phyloP scores from a whole-genome alignment of 2,888 invertebrate species.

The Malacosoma neustria region DNA sequence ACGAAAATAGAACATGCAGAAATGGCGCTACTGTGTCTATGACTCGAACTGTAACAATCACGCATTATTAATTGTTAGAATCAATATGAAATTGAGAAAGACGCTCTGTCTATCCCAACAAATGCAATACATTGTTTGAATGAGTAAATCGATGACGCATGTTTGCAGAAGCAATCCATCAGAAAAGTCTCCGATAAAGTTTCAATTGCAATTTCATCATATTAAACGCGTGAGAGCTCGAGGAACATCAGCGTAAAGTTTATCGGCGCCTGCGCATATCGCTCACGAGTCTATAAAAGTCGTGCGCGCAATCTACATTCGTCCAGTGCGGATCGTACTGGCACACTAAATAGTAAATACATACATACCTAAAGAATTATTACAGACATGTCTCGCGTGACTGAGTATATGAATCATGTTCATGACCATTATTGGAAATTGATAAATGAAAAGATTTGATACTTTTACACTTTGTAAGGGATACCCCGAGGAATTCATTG shows the following conservation, averaged over 20 bases:
- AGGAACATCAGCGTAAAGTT: constrained; percentile 6
- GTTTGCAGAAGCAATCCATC: background rate
- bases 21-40: background rate
- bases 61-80: background rate
- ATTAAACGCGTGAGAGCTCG: constrained; percentile 1
- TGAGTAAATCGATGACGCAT: background rate
- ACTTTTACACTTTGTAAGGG: background rate
- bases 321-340: constrained; percentile 71
- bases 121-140: background rate
- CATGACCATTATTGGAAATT: background rate
- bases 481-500: background rate
- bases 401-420: background rate
- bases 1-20: background rate
- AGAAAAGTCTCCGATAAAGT: background rate
- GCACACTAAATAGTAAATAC: constrained; percentile 51
- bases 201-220: background rate
- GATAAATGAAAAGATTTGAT: background rate
- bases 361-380: constrained; percentile 4
- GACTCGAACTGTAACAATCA: background rate
- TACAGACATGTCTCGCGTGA: background rate
- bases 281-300: constrained; percentile 42
- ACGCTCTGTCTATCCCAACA: background rate
- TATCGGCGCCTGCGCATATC: constrained; percentile 13
- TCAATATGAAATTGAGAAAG: too few species aligned
- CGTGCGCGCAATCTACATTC: constrained; percentile 12